Conservation (phyloP, 2,888 invertebrate genomes). For the Dynastes tityus region DNA sequence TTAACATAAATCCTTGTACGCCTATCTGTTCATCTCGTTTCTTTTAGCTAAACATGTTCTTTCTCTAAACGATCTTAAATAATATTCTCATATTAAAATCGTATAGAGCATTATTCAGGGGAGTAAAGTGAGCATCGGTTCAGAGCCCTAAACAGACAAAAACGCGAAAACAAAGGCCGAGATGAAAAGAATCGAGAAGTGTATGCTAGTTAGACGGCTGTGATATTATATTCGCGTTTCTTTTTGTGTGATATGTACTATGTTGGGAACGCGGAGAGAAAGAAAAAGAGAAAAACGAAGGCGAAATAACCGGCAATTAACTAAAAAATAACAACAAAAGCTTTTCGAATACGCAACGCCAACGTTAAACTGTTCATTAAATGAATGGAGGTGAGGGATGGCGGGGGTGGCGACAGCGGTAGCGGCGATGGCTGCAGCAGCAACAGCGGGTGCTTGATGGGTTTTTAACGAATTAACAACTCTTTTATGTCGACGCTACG, state of each 20-base stretch:
- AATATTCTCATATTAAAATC: slow-evolving; percentile 9
- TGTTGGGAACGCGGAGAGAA: slow-evolving; percentile 12
- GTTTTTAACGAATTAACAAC: slow-evolving; percentile 51
- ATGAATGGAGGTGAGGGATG: slow-evolving; percentile 30
- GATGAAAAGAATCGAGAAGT: slow-evolving; percentile 41
- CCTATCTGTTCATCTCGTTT: not conserved
- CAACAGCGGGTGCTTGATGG: slow-evolving; percentile 38
- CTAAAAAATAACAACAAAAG: slow-evolving; percentile 51
- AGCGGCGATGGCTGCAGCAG: slow-evolving; percentile 18
- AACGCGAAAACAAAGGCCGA: slow-evolving; percentile 15
- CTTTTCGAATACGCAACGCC: slow-evolving; percentile 42
- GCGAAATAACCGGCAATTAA: slow-evolving; percentile 51
- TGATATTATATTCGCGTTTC: slow-evolving; percentile 44
- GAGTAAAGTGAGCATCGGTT: slow-evolving; percentile 19
- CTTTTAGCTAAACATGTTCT: no score
- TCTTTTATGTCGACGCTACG: slow-evolving; percentile 51
- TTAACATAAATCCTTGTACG: not conserved
- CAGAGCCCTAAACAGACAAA: slow-evolving; percentile 15
- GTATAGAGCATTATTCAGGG: not conserved
- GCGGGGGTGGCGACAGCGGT: slow-evolving; percentile 5
- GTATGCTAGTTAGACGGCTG: slow-evolving; percentile 43
- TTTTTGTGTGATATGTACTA: slow-evolving; percentile 21
- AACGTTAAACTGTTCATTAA: slow-evolving; percentile 51
- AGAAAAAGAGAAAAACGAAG: slow-evolving; percentile 33
- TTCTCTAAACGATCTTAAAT: slow-evolving; percentile 2